Percentiles rank a stretch among this genome's conserved stretches.
Conservation (phyloP, 2,113 vertebrate genomes). For the Carassius auratus region DNA sequence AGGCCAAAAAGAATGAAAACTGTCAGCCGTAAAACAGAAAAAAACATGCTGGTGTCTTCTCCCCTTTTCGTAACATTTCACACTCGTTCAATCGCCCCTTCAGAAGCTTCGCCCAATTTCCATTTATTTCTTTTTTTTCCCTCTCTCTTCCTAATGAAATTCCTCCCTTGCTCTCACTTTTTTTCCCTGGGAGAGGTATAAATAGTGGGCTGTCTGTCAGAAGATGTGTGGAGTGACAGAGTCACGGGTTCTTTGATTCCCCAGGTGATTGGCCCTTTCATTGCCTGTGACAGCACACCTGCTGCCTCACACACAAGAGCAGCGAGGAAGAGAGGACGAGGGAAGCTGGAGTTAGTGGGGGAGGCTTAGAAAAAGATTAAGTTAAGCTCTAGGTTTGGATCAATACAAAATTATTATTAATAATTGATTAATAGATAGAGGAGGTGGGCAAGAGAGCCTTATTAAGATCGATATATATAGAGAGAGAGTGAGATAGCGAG, state of each 20-base stretch:
- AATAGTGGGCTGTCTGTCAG: constrained; percentile 48
- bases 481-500: not conserved
- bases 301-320: constrained; percentile 27
- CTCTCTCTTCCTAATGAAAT: not conserved
- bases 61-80: not conserved
- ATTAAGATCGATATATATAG: not conserved
- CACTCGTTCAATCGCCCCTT: not conserved
- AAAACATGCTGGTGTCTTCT: not conserved
- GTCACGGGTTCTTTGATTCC: constrained; percentile 56
- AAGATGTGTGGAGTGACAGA: constrained; percentile 42
- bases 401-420: constrained; percentile 39
- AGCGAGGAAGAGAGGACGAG: not conserved
- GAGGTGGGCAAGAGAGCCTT: not conserved
- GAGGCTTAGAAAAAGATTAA: constrained; percentile 30
- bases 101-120: not conserved
- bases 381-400: constrained; percentile 19
- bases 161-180: not conserved
- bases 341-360: not conserved
- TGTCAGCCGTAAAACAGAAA: constrained; percentile 2
- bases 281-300: constrained; percentile 55
- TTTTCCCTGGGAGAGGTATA: constrained; percentile 21
- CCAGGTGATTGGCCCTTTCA: constrained; percentile 49
- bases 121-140: not conserved
- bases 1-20: not conserved
- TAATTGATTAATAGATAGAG: constrained; percentile 36